These are phyloP conservation scores for Vulpes lagopus DNA, from an alignment of 2,113 vertebrate species.

Conservation along the genomic window DNA sequence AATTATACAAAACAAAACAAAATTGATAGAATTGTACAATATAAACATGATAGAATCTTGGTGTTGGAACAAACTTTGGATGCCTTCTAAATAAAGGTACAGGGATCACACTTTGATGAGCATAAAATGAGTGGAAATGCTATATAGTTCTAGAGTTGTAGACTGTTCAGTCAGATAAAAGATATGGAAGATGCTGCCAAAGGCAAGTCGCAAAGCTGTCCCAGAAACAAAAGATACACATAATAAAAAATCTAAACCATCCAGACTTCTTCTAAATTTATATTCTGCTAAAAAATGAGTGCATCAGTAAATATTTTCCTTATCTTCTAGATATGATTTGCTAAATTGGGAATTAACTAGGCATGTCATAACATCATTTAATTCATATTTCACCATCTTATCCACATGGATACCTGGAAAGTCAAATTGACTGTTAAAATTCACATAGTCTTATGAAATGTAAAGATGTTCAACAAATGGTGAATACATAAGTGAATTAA, in stretches of 20 bases:
- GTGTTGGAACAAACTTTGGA: background rate
- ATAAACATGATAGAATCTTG: background rate
- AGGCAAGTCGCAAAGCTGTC: background rate
- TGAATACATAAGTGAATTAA: background rate
- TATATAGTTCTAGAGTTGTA: background rate
- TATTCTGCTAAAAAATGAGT: slow-evolving; percentile 35
- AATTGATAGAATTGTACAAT: background rate
- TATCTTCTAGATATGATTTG: background rate
- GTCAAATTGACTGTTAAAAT: background rate
- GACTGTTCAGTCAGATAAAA: background rate
- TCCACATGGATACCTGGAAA: background rate
- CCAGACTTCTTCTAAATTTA: slow-evolving; percentile 17
- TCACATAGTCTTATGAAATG: background rate
- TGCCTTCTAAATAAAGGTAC: background rate
- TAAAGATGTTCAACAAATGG: background rate
- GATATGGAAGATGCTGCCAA: background rate
- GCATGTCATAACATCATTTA: background rate
- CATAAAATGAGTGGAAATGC: background rate
- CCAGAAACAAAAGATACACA: background rate
- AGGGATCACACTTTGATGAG: background rate
- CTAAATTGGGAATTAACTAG: background rate
- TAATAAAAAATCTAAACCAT: background rate
- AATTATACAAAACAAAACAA: background rate
- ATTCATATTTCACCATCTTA: background rate
- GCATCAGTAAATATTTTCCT: background rate